Evolutionary conservation across 2,113 vertebrate species (phyloP).

Genomic region (Narcine bancroftii): DNA sequence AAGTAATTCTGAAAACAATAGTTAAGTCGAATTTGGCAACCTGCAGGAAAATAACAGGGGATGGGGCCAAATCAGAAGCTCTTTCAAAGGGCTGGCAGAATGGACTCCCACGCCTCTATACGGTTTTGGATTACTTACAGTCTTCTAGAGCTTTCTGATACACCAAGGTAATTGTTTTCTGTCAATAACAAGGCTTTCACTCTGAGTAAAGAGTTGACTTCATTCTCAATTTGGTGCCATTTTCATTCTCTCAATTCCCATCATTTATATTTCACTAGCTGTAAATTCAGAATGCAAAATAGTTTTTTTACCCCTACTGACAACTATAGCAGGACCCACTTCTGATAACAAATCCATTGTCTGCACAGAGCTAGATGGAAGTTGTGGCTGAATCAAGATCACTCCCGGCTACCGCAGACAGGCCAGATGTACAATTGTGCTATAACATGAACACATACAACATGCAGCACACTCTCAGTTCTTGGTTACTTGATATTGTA

Average conservation of each 20-base stretch:
- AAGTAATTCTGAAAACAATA: neutral
- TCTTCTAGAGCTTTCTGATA: neutral
- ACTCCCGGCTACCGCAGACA: neutral
- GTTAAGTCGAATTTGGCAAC: too few species aligned
- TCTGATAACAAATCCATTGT: neutral
- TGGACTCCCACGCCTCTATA: neutral
- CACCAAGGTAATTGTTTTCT: neutral
- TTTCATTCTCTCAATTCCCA: neutral
- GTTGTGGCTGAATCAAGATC: neutral
- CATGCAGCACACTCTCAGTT: neutral
- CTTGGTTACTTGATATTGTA: neutral
- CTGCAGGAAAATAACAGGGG: neutral
- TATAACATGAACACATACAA: neutral
- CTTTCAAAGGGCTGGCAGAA: neutral
- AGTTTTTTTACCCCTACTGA: neutral
- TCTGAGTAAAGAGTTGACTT: neutral
- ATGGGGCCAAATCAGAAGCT: neutral
- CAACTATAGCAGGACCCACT: too few species aligned
- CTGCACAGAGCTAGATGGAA: neutral
- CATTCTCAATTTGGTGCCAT: neutral
- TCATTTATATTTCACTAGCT: neutral
- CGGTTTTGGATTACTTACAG: neutral
- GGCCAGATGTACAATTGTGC: neutral
- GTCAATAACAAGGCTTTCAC: neutral
- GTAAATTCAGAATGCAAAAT: neutral